Evolutionary conservation across 1,140 invertebrate genomes (phyloP).

Genomic region (Drosophila santomea): DNA sequence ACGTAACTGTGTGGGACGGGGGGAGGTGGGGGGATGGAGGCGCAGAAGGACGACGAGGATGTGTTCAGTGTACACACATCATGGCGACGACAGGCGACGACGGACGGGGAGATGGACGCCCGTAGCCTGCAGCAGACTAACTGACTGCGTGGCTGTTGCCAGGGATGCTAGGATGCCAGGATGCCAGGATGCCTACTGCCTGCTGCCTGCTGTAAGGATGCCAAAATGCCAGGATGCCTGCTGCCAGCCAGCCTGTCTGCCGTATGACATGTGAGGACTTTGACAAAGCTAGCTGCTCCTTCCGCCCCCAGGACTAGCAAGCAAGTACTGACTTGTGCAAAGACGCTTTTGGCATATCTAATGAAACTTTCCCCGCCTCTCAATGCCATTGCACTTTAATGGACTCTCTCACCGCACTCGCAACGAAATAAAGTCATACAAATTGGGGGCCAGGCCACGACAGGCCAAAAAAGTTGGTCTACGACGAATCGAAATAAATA

Average conservation of each 20-base stretch:
- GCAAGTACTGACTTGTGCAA: conserved; percentile 37
- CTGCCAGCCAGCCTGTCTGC: conserved; percentile 29
- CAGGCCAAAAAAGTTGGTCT: conserved; percentile 38
- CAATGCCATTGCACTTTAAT: conserved; percentile 59
- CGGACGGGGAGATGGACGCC: conserved; percentile 34
- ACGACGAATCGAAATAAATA: conserved; percentile 62
- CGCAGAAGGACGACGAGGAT: background rate
- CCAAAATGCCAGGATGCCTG: conserved; percentile 16
- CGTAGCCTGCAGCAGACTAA: conserved; percentile 48
- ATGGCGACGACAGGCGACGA: conserved; percentile 41
- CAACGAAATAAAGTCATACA: conserved; percentile 3
- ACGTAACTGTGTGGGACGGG: conserved; percentile 10
- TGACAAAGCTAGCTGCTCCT: conserved; percentile 56
- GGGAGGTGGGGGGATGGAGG: background rate
- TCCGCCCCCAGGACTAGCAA: background rate
- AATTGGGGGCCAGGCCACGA: background rate
- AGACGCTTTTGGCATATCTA: conserved; percentile 69
- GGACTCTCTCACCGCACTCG: conserved; percentile 32
- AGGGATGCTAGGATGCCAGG: conserved; percentile 9
- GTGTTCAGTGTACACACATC: conserved; percentile 35
- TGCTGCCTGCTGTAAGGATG: conserved; percentile 24
- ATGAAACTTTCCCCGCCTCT: conserved; percentile 56
- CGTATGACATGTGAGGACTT: conserved; percentile 67
- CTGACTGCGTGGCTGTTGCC: conserved; percentile 38
- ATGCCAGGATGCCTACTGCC: conserved; percentile 2